Evolutionary conservation across 2,888 invertebrate genomes (phyloP).

Genomic region (Stenodera caucasica): DNA sequence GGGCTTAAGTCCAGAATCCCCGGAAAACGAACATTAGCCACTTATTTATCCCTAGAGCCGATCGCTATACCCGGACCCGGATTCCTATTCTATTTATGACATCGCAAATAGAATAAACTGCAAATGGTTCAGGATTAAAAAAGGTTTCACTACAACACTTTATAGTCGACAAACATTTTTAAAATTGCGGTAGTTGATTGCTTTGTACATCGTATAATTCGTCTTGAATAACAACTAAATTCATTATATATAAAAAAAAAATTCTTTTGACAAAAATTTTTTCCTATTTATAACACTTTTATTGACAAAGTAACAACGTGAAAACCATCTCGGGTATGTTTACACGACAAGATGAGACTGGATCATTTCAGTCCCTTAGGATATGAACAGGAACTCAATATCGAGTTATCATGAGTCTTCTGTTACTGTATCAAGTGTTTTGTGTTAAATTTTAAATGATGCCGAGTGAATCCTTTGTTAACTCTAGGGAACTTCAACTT

Average conservation of each 20-base stretch:
- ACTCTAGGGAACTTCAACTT: background rate
- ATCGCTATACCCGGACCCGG: slow-evolving; percentile 34
- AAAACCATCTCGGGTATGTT: slow-evolving; percentile 8
- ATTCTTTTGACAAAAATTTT: no score
- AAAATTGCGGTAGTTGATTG: background rate
- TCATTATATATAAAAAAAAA: background rate
- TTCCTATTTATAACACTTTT: background rate
- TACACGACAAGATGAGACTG: slow-evolving; percentile 14
- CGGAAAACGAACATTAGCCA: slow-evolving; percentile 36
- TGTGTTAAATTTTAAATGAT: slow-evolving; percentile 6
- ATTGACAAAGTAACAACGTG: slow-evolving; percentile 1
- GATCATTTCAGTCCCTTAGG: slow-evolving; percentile 16
- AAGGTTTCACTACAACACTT: slow-evolving; percentile 31
- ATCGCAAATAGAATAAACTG: slow-evolving; percentile 38
- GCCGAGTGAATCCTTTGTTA: background rate
- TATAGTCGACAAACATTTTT: slow-evolving; percentile 1
- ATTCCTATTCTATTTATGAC: slow-evolving; percentile 35
- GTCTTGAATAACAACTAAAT: slow-evolving; percentile 3
- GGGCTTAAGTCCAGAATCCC: slow-evolving; percentile 6
- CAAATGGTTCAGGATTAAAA: slow-evolving; percentile 30
- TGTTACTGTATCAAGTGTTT: background rate
- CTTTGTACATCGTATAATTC: background rate
- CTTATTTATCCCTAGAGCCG: slow-evolving; percentile 40
- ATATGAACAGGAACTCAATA: slow-evolving; percentile 17
- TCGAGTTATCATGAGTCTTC: slow-evolving; percentile 15